phyloP scores from a whole-genome alignment of 2,797 vertebrate genomes.

The Rachycentron canadum region DNA sequence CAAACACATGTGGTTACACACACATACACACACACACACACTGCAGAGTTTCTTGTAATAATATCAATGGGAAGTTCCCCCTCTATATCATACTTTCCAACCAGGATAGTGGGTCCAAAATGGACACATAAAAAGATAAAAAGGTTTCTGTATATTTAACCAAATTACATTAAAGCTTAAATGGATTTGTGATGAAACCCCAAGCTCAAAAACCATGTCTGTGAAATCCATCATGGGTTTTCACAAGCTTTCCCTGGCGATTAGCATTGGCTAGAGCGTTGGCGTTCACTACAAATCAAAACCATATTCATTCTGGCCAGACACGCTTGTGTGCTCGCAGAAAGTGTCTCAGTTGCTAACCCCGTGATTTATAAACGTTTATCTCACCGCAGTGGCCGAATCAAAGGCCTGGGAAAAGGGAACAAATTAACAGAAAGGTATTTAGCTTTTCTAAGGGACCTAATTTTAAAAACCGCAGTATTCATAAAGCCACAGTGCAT shows the following conservation, averaged over 20 bases:
- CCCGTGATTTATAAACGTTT: slow-evolving; percentile 80
- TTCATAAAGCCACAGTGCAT: slow-evolving; percentile 87
- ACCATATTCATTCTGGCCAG: slow-evolving; percentile 69
- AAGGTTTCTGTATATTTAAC: slow-evolving; percentile 80
- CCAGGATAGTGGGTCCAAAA: slow-evolving; percentile 58
- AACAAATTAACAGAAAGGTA: slow-evolving; percentile 84
- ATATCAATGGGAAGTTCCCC: slow-evolving; percentile 40
- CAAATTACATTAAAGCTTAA: slow-evolving; percentile 78
- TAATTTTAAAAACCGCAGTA: slow-evolving; percentile 84
- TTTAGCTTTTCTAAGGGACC: slow-evolving; percentile 83
- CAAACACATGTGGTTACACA: not conserved
- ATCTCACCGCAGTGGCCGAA: slow-evolving; percentile 76
- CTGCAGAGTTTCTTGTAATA: slow-evolving; percentile 38
- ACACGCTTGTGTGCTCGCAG: slow-evolving; percentile 63
- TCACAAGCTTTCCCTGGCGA: slow-evolving; percentile 77
- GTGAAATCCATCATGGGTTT: slow-evolving; percentile 83
- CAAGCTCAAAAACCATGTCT: slow-evolving; percentile 71
- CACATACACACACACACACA: slow-evolving; percentile 12
- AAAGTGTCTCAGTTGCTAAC: slow-evolving; percentile 69
- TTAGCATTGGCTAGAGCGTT: slow-evolving; percentile 74
- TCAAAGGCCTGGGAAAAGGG: slow-evolving; percentile 76
- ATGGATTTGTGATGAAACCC: slow-evolving; percentile 73
- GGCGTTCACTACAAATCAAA: slow-evolving; percentile 71
- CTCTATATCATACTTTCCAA: slow-evolving; percentile 69
- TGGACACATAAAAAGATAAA: slow-evolving; percentile 76